Conservation (phyloP, 2,113 vertebrate genomes). For the Pipa parva region DNA sequence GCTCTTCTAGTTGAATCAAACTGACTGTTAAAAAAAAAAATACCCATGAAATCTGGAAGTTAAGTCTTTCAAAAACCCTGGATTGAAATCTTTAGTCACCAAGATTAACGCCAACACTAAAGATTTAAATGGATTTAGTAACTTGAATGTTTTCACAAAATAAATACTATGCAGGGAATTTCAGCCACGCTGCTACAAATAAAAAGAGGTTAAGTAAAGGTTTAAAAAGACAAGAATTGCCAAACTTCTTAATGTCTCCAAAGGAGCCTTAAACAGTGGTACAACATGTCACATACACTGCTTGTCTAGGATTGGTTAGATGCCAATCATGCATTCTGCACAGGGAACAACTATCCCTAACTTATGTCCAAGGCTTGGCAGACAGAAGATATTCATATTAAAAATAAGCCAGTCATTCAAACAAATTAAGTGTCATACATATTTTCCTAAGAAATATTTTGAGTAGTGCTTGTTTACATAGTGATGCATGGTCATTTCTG, state of each 20-base stretch:
- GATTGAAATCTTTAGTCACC: not conserved
- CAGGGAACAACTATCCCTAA: not conserved
- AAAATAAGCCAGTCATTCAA: not conserved
- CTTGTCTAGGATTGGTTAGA: no score
- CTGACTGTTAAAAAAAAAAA: slow-evolving; percentile 2
- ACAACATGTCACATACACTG: not conserved
- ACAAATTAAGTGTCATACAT: no score
- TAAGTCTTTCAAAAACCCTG: not conserved
- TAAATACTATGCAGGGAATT: not conserved
- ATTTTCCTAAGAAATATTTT: not conserved
- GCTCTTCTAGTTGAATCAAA: slow-evolving; percentile 9
- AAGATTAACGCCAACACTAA: not conserved
- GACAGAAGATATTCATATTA: not conserved
- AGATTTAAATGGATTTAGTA: not conserved
- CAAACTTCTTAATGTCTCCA: no score
- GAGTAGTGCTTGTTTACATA: no score
- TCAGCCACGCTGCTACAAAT: not conserved
- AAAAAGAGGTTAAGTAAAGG: not conserved
- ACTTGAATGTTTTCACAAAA: not conserved
- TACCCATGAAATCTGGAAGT: not conserved
- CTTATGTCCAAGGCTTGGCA: not conserved
- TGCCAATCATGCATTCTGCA: not conserved
- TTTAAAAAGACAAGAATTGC: not conserved
- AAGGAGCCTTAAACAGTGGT: not conserved
- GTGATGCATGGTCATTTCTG: no score